Percentiles rank a stretch among this genome's conserved stretches.
Conservation (phyloP, 2,113 vertebrate genomes). For the Vimba vimba region DNA sequence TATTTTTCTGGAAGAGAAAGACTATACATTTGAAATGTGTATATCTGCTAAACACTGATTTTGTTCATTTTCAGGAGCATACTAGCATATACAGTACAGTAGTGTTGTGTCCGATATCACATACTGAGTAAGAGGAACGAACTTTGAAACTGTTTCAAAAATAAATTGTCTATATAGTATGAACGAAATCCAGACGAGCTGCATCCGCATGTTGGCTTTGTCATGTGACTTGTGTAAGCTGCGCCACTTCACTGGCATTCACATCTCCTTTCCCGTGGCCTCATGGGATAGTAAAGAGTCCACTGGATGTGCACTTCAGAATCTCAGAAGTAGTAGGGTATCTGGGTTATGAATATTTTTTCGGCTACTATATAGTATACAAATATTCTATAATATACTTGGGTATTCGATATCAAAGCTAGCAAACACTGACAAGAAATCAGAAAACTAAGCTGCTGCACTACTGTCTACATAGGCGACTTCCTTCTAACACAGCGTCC, state of each 20-base stretch:
- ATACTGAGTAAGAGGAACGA: neutral
- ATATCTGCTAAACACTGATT: neutral
- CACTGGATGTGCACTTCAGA: neutral
- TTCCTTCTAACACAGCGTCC: neutral
- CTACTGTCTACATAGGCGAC: neutral
- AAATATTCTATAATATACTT: too few relatives aligned
- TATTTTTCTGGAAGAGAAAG: neutral
- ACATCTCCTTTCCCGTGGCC: too few relatives aligned
- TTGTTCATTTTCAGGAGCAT: neutral
- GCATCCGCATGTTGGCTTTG: too few relatives aligned
- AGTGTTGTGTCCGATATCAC: neutral
- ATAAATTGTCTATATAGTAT: neutral
- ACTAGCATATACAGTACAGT: neutral
- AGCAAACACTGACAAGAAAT: neutral
- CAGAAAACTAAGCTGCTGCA: neutral
- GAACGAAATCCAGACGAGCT: too few relatives aligned
- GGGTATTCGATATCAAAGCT: neutral
- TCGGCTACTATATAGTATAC: neutral
- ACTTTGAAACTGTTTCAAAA: neutral
- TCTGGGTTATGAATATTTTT: neutral
- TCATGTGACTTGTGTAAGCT: too few relatives aligned
- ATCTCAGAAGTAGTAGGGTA: neutral
- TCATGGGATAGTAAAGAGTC: too few relatives aligned
- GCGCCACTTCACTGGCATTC: too few relatives aligned
- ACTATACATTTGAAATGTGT: neutral